Conservation (phyloP, 2,113 vertebrate species). For the Oxyura jamaicensis region DNA sequence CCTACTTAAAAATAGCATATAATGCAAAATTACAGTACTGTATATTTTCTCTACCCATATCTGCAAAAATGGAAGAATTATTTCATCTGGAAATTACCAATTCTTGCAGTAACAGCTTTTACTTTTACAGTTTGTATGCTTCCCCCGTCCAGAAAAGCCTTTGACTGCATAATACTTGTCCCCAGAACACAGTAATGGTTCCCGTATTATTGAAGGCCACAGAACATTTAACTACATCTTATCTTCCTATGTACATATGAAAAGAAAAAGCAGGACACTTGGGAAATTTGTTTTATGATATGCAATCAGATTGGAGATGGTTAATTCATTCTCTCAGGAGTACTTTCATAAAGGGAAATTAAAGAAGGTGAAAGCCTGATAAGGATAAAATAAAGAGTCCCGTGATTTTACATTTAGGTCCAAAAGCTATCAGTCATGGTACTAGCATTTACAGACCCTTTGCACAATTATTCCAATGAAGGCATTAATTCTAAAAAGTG, state of each 20-base stretch:
- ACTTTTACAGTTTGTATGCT: constrained; percentile 2
- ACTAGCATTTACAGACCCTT: constrained; percentile 5
- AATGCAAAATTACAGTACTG: constrained; percentile 67
- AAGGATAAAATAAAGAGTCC: not conserved
- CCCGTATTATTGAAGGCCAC: constrained; percentile 76
- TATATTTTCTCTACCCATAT: constrained; percentile 38
- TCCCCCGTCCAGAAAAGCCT: constrained; percentile 54
- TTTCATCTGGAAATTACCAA: constrained; percentile 45
- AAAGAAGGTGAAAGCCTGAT: constrained; percentile 47
- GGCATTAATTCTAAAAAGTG: constrained; percentile 18
- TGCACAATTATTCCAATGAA: not conserved
- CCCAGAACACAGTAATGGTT: constrained; percentile 62
- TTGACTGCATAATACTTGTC: constrained; percentile 26
- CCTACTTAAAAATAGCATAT: constrained; percentile 58
- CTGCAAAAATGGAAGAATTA: constrained; percentile 63
- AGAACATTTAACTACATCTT: constrained; percentile 65
- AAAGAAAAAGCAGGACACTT: constrained; percentile 74
- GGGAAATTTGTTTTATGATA: constrained; percentile 58
- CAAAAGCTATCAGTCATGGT: not conserved
- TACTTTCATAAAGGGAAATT: constrained; percentile 33
- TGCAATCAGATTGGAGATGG: constrained; percentile 25
- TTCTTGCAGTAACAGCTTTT: constrained; percentile 49
- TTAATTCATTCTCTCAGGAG: not conserved
- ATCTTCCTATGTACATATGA: constrained; percentile 36
- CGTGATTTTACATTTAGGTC: not conserved